These are phyloP conservation scores for Pantelozetes paolii DNA, from an alignment of 2,888 invertebrate species.

Conservation along the genomic window DNA sequence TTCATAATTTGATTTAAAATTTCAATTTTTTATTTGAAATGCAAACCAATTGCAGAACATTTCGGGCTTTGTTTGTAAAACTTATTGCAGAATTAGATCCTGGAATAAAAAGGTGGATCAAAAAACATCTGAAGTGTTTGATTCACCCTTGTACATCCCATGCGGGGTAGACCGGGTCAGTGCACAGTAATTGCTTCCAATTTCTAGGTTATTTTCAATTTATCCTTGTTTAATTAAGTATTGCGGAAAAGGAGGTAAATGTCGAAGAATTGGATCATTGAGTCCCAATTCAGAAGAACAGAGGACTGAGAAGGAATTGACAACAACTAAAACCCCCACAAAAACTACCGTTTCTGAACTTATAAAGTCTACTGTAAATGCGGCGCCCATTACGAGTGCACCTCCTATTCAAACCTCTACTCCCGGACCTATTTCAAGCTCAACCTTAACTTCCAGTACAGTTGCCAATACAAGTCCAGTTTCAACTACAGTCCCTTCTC, in stretches of 20 bases:
- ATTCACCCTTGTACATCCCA: not conserved
- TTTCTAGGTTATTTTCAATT: no score
- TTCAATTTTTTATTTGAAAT: not conserved
- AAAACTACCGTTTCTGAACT: no score
- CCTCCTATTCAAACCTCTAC: no score
- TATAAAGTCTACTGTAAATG: no score
- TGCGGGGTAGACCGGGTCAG: not conserved
- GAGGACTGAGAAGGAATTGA: not conserved
- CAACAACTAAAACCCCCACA: no score
- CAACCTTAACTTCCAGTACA: no score
- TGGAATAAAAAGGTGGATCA: not conserved
- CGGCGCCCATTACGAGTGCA: no score
- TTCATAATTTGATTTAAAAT: not conserved
- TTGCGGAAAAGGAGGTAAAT: slow-evolving; percentile 23
- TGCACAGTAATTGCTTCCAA: not conserved
- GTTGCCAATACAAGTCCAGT: no score
- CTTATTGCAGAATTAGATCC: not conserved
- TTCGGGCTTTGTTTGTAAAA: slow-evolving; percentile 2
- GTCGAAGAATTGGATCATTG: not conserved
- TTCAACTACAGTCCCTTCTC: no score
- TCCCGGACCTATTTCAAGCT: no score
- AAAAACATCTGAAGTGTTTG: not conserved
- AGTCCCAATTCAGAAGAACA: not conserved
- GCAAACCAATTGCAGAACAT: not conserved
- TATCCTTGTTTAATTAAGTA: not conserved